Conservation (phyloP, 2,888 invertebrate genomes). For the Drosophila limbata region DNA sequence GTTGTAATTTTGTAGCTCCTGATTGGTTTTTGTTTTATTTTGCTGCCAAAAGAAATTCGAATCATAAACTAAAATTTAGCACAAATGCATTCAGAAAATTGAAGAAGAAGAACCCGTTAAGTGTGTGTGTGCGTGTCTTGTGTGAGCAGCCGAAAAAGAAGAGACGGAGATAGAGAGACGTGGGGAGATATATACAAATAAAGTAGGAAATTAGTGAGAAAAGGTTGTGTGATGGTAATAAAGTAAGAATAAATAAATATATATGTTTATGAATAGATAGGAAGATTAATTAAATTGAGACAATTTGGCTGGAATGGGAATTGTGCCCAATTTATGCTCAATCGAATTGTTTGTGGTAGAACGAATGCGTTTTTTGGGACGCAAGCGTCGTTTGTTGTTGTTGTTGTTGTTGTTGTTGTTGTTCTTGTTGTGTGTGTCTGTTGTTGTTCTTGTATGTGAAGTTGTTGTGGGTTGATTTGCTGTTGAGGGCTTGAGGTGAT, state of each 20-base stretch:
- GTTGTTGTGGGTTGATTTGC: background rate
- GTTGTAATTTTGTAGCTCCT: background rate
- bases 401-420: background rate
- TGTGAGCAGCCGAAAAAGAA: background rate
- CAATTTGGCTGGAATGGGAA: constrained; percentile 4
- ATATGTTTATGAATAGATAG: background rate
- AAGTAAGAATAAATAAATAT: background rate
- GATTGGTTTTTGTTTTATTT: background rate
- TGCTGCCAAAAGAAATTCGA: background rate
- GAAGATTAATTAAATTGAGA: constrained; percentile 2
- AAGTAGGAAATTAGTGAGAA: background rate
- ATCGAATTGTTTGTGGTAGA: background rate
- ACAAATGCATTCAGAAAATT: constrained; percentile 4
- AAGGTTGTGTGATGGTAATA: too few species aligned
- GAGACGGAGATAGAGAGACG: background rate
- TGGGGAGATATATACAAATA: background rate
- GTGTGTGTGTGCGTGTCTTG: background rate
- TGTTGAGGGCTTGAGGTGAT: background rate
- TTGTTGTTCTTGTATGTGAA: background rate
- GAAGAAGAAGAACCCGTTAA: background rate
- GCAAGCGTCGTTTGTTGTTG: background rate
- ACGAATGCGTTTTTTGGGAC: background rate
- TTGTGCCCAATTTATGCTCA: background rate
- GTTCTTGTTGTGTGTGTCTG: background rate
- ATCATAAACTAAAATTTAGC: constrained; percentile 16